Evolutionary conservation across 1,140 invertebrate genomes (phyloP), one percentile per base, ranked within the genome.

Genomic region (Zaprionus africanus): DNA sequence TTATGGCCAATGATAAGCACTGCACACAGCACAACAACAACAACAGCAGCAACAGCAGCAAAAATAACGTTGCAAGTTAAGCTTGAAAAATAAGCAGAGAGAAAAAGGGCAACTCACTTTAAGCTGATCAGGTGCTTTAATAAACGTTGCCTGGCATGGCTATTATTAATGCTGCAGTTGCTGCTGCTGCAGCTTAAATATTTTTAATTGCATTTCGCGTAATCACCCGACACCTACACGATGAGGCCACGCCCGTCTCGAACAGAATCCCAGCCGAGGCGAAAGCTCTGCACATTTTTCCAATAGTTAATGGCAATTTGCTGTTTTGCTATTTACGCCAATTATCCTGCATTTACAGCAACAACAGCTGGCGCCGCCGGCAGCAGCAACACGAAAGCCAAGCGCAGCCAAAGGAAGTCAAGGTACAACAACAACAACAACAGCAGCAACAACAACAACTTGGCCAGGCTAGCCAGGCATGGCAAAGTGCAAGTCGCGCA

Each of bases 301-400:
- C 85, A 90, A 90, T 90, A 90, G 85, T 90, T 90, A 90, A 90
- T 90, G 85, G 85, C 85, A 90, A 90, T 90, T 90, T 90, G 85
- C 85, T 90, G 85, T 90, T 90, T 90, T 90, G 85, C 85, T 90
- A 90, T 90, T 90, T 90, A 90, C 85, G 85, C 85, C 85, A 90
- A 90, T 90, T 90, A 90, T 90, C 81, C 85, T 73, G 85, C 85
- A 77, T 81, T 88, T 60, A 62, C 84, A 87, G 70, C 71, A 90
- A 79, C 78, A 88, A 76, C 84, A 66, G 34, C 22, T n/a, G 82
- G 49, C 62, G 79, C 9, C 41, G 66, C 31, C 57, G 41, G 26
- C 57, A 61, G 34, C 54, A 60, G 26, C 31, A 62, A 59, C 61
- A 61, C 63, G 59, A 64, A 81, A 81, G 78, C 71, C 74, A 70